These are phyloP conservation scores for Harpagifer antarcticus DNA, from an alignment of 2,797 vertebrate genomes.

Conservation along the genomic window DNA sequence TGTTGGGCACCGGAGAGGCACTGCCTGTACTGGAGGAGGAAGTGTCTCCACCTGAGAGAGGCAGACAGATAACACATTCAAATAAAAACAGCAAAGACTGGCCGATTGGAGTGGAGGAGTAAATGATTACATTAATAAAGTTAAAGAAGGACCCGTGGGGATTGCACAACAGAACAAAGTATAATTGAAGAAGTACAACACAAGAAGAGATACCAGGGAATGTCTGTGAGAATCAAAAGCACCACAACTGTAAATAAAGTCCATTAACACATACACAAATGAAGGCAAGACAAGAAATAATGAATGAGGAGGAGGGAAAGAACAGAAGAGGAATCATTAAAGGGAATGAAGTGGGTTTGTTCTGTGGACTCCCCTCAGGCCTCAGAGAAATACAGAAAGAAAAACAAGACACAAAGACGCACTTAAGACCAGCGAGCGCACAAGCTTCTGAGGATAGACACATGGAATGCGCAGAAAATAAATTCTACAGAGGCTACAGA, in stretches of 20 bases:
- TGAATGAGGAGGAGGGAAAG: background rate
- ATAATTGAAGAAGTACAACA: background rate
- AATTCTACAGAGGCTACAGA: background rate
- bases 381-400: background rate
- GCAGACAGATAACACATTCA: background rate
- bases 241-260: background rate
- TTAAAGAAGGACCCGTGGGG: background rate
- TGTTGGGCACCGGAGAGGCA: slow-evolving; percentile 93
- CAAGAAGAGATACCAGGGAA: background rate
- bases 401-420: slow-evolving; percentile 30
- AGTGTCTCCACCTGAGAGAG: slow-evolving; percentile 89
- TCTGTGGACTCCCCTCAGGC: slow-evolving; percentile 20
- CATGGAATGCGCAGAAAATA: background rate
- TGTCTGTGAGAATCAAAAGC: background rate
- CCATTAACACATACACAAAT: background rate
- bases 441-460: background rate
- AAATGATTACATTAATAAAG: no score
- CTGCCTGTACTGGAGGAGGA: slow-evolving; percentile 95
- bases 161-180: background rate
- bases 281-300: background rate
- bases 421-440: slow-evolving; percentile 1
- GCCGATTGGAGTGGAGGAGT: no score
- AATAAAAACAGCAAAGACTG: no score
- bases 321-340: slow-evolving; percentile 2
- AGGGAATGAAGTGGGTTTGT: background rate